A percentile compares a stretch with the other conserved stretches of the same genome.
Conservation (phyloP, 2,797 vertebrate genomes). For the Platyrinchus mystaceus region DNA sequence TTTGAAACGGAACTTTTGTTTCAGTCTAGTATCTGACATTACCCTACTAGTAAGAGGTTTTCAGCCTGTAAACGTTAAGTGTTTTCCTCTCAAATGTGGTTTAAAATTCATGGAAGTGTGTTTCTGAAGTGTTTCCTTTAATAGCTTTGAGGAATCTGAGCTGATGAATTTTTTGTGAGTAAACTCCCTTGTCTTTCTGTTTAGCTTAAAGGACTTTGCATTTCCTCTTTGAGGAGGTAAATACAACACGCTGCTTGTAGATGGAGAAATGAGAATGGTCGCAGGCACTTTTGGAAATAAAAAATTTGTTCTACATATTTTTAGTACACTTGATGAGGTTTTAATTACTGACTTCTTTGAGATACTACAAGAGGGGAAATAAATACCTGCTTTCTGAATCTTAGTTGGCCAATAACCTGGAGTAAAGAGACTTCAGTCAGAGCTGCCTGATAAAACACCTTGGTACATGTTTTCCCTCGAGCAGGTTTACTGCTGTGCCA, state of each 20-base stretch:
- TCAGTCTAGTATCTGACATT: slow-evolving; percentile 25
- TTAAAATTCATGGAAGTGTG: slow-evolving; percentile 1
- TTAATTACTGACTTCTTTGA: slow-evolving; percentile 12
- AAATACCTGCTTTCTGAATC: neutral
- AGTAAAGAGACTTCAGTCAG: slow-evolving; percentile 12
- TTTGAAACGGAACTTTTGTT: neutral
- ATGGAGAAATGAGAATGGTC: neutral
- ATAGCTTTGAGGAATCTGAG: neutral
- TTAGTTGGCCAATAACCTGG: neutral
- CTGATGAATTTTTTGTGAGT: neutral
- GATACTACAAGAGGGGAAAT: neutral
- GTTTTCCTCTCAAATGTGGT: neutral
- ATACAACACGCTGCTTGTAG: neutral
- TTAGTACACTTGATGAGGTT: slow-evolving; percentile 5
- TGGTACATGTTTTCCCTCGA: slow-evolving; percentile 5
- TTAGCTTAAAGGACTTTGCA: slow-evolving; percentile 1
- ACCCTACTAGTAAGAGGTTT: neutral
- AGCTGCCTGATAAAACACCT: slow-evolving; percentile 53
- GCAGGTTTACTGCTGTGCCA: slow-evolving; percentile 13
- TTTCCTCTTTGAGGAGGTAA: slow-evolving; percentile 18
- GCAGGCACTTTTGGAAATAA: neutral
- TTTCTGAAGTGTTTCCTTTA: neutral
- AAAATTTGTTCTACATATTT: slow-evolving; percentile 27
- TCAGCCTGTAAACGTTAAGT: neutral
- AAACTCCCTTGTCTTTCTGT: neutral